These are phyloP conservation scores for Caenorhabditis becei DNA, from an alignment of 2,888 invertebrate species.

Conservation along the genomic window DNA sequence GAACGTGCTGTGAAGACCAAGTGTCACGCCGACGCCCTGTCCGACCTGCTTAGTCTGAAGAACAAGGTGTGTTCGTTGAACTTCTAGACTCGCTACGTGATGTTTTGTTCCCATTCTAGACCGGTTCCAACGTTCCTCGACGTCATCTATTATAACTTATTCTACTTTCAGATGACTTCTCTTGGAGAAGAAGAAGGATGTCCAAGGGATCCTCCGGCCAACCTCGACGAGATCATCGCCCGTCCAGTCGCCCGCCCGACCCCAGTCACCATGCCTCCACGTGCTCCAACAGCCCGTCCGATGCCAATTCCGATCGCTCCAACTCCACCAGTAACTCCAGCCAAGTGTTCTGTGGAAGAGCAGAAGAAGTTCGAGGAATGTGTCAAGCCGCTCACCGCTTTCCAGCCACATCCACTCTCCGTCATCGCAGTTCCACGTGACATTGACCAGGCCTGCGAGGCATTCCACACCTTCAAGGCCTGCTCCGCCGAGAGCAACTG, in stretches of 20 bases:
- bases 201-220: constrained; percentile 71
- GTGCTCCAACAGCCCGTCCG: constrained; percentile 62
- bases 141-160: constrained; percentile 9
- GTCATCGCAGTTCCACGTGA: constrained; percentile 78
- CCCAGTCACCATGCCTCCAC: constrained; percentile 64
- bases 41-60: constrained; percentile 71
- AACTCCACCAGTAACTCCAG: constrained; percentile 48
- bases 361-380: constrained; percentile 77
- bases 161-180: constrained; percentile 71
- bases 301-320: constrained; percentile 62
- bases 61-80: constrained; percentile 62
- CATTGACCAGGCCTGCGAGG: constrained; percentile 78
- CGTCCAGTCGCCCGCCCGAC: constrained; percentile 71
- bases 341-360: constrained; percentile 71
- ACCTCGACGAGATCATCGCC: constrained; percentile 77
- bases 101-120: constrained; percentile 16
- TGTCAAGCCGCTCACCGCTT: constrained; percentile 78
- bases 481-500: constrained; percentile 69
- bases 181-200: constrained; percentile 79
- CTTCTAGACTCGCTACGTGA: background rate
- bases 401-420: constrained; percentile 79
- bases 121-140: constrained; percentile 6
- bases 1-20: constrained; percentile 68
- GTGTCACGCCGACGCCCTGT: constrained; percentile 70
- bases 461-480: constrained; percentile 75